Conservation (phyloP, 2,888 invertebrate species). For the Tortrix viridana region DNA sequence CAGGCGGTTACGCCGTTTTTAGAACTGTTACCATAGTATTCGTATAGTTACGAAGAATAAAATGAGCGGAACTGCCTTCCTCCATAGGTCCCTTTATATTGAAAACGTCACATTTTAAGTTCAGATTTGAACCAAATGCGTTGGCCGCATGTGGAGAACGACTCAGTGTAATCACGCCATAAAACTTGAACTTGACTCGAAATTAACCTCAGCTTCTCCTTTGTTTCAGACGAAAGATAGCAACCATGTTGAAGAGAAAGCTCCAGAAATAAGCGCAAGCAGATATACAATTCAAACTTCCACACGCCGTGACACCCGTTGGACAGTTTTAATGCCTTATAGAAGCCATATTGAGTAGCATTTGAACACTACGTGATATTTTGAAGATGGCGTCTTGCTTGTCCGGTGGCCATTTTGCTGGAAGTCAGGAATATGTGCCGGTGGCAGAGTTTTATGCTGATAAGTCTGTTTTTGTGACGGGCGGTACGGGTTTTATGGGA, state of each 20-base stretch:
- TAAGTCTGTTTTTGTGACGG: conserved; percentile 91
- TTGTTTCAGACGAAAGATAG: conserved; percentile 36
- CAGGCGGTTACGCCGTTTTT: no score
- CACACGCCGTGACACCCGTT: neutral
- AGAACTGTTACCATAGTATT: no score
- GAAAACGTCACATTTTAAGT: no score
- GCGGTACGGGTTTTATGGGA: conserved; percentile 94
- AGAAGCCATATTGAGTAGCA: neutral
- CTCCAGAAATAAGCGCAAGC: conserved; percentile 22
- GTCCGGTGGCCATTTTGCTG: conserved; percentile 61
- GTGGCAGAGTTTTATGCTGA: conserved; percentile 89
- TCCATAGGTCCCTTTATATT: no score
- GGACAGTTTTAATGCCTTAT: conserved; percentile 21
- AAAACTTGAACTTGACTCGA: no score
- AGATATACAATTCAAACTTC: conserved; percentile 4
- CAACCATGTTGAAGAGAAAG: conserved; percentile 36
- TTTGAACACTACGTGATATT: conserved; percentile 35
- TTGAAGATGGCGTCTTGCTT: conserved; percentile 75
- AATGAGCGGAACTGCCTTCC: no score
- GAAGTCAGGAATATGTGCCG: conserved; percentile 71
- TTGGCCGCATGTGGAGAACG: no score
- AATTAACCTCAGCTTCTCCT: neutral
- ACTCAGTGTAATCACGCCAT: no score
- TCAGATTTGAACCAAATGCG: no score
- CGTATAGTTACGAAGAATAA: no score